Evolutionary conservation across 2,113 vertebrate genomes (phyloP).

Genomic region (Python bivittatus): DNA sequence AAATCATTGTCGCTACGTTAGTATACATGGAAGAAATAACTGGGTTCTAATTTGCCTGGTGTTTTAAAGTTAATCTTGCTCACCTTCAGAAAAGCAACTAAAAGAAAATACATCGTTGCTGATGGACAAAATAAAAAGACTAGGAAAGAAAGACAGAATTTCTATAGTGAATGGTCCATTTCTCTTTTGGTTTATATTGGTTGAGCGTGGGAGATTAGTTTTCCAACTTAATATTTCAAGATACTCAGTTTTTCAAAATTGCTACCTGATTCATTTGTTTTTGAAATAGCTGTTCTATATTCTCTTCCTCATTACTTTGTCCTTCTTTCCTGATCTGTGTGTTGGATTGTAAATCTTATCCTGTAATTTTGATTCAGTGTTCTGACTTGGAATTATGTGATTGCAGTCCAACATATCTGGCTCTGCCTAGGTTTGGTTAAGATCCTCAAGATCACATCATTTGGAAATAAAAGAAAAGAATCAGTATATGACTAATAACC

Average conservation of each 20-base stretch:
- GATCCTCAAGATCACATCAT: not conserved
- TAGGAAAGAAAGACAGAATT: not conserved
- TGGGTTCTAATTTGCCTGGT: not conserved
- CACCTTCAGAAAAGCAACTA: slow-evolving; percentile 20
- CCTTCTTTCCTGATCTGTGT: not conserved
- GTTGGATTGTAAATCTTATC: not conserved
- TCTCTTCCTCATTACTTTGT: not conserved
- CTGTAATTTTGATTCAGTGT: not conserved
- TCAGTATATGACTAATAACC: slow-evolving; percentile 25
- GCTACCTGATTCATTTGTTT: not conserved
- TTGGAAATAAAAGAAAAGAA: slow-evolving; percentile 21
- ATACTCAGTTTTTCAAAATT: not conserved
- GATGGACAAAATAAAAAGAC: not conserved
- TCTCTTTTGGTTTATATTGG: slow-evolving; percentile 7
- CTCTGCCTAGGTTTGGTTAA: not conserved
- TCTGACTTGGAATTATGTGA: not conserved
- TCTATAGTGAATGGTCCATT: not conserved
- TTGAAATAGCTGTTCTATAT: not conserved
- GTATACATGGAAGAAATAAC: slow-evolving; percentile 33
- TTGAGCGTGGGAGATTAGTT: not conserved
- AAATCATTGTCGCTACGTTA: slow-evolving; percentile 23
- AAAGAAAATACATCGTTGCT: slow-evolving; percentile 23
- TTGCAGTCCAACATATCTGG: not conserved
- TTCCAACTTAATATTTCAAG: too few relatives aligned
- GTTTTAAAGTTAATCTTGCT: slow-evolving; percentile 21